Base-by-base conservation (phyloP, 2,113 vertebrate species). In the Emydocephalus ijimae region DNA sequence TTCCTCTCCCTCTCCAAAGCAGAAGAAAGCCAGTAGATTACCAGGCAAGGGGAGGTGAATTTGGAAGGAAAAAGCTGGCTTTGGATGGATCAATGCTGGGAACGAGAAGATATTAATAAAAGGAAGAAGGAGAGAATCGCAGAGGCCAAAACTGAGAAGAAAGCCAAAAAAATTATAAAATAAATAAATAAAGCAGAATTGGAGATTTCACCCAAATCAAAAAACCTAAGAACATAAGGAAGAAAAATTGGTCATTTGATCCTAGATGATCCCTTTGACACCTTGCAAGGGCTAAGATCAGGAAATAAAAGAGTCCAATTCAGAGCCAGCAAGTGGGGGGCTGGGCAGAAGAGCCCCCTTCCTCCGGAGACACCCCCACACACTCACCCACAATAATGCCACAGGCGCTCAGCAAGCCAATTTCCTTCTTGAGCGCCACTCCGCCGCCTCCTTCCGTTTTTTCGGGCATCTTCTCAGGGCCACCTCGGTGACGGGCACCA, bases 331-430 rank as follows among this genome's bases (percentile, higher is more conserved):
- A 85, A 10, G 18, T 52, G 1, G 48, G 48, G 26, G 59, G 59
- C 6, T 2, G 15, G 48, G 14, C 3, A 20, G 26, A 23, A 57
- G 56, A 57, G 21, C 8, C 89, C 85, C 54, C 54, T 48, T 3
- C 57, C 57, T 89, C 3, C 50, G 85, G 7, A 20, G 3, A 2
- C 24, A 55, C 54, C 54, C 14, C 54, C 26, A 21, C 64, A 20
- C 54, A 97, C 99, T 98, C 59, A 99, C 99, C 99, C 48, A 99
- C 97, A 24, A 99, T 99, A 91, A 99, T 99, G 1, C 98, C 98
- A 56, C 99, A 99, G 21, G 98, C 99, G 93, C 99, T 99, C 93
- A 98, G 97, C 26, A 99, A 98, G 50, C 99, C 98, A 57, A 99
- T 99, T 93, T 99, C 98, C 74, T 99, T 99, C 98, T 99, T 99